Evolutionary conservation across 1,140 invertebrate genomes (phyloP).

Genomic region (Aphaenogaster floridana): DNA sequence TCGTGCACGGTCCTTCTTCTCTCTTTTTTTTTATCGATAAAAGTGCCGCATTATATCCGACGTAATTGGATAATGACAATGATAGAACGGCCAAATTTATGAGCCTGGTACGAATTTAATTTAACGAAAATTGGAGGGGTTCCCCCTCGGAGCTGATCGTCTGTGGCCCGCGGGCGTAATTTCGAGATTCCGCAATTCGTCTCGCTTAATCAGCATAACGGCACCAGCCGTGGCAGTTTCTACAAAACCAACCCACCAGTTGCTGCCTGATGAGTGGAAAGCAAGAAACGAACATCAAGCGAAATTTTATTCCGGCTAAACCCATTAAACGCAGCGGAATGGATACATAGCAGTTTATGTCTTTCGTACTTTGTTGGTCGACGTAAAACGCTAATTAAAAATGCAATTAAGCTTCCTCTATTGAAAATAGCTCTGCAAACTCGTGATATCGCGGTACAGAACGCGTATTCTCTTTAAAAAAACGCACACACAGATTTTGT

Average conservation of each 20-base stretch:
- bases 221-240: constrained; percentile 25
- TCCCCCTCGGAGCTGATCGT: background rate
- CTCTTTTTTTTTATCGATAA: background rate
- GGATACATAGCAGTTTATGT: constrained; percentile 26
- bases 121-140: constrained; percentile 43
- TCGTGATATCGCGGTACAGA: background rate
- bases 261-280: constrained; percentile 30
- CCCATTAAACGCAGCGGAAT: constrained; percentile 56
- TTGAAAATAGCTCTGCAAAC: constrained; percentile 21
- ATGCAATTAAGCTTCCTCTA: constrained; percentile 2
- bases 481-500: background rate
- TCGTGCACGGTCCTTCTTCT: background rate
- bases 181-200: constrained; percentile 58
- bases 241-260: constrained; percentile 34
- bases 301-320: constrained; percentile 54
- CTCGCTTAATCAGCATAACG: constrained; percentile 62
- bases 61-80: constrained; percentile 63
- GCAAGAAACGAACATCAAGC: constrained; percentile 47
- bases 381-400: constrained; percentile 59
- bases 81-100: constrained; percentile 52
- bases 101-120: constrained; percentile 45
- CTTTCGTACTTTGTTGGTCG: constrained; percentile 45
- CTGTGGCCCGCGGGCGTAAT: constrained; percentile 47
- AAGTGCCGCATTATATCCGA: background rate
- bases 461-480: background rate